Evolutionary conservation across 2,888 invertebrate species (phyloP), one percentile per base, ranked within the genome.

Genomic region (Odontomyia ornata): DNA sequence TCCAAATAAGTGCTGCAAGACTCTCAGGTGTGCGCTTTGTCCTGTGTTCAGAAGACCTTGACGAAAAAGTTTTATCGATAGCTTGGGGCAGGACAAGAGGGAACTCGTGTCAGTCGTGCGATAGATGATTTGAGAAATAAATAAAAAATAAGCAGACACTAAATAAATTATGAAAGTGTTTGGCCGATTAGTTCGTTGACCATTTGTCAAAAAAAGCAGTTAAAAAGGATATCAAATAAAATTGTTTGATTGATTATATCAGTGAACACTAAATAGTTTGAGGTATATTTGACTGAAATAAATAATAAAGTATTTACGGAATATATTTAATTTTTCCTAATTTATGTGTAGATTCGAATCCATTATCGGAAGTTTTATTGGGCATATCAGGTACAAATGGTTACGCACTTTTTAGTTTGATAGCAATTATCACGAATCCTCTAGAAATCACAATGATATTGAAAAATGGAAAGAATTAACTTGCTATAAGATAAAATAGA

Each of bases 21-120:
- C 15, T 5, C 18, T 21, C 46, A 21, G 52, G 36, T 67, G 67
- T 67, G 11, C 21, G 13, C 4, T 23, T n/a, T n/a, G 9, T 47
- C 52, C 27, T 71, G 73, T n/a, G n/a, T 73, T 30, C 73, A 73
- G 9, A 23, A 25, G 57, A 57, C 73, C 73, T 73, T 73, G 73
- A 73, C 73, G 73, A 36, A 30, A 72, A 52, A 23, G 73, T 73
- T 73, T 73, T 73, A 60, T 73, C 73, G 23, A 73, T 73, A 73
- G 9, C 5, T 47, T 4, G 1, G 1, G 25, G 2, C 7, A 5
- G 47, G 23, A 71, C 25, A 52, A 52, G 4, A 27, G 47, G 27
- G 25, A 9, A 21, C 1, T 21, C 18, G n/a, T 15, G 5, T 23
- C 46, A 23, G 25, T 71, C 11, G 25, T 21, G 47, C 21, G 18